These are phyloP conservation scores for Geotrypetes seraphini DNA, from an alignment of 2,797 vertebrate species.

Conservation along the genomic window DNA sequence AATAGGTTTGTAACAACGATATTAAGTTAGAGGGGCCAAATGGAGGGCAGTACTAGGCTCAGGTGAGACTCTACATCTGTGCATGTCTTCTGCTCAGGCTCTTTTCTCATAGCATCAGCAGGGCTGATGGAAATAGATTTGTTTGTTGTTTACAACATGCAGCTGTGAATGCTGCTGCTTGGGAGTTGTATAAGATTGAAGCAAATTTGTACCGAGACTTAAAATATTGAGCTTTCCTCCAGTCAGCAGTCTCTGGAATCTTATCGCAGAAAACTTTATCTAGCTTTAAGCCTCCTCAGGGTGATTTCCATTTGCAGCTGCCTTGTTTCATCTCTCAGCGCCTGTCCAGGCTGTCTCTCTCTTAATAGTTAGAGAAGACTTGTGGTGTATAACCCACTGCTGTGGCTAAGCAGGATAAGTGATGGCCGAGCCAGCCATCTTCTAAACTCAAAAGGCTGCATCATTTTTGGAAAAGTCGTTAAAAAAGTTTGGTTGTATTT, in stretches of 20 bases:
- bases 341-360: slow-evolving; percentile 27
- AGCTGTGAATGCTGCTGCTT: slow-evolving; percentile 80
- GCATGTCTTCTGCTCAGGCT: slow-evolving; percentile 62
- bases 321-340: slow-evolving; percentile 50
- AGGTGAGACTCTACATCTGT: slow-evolving; percentile 87
- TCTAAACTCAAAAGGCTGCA: not conserved
- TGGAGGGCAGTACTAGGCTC: slow-evolving; percentile 78
- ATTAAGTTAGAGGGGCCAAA: slow-evolving; percentile 72
- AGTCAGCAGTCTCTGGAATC: slow-evolving; percentile 69
- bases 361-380: slow-evolving; percentile 27
- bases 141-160: slow-evolving; percentile 82
- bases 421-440: slow-evolving; percentile 8
- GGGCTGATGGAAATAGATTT: slow-evolving; percentile 69
- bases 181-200: slow-evolving; percentile 78
- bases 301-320: slow-evolving; percentile 68
- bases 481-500: too few species aligned
- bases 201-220: slow-evolving; percentile 72
- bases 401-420: slow-evolving; percentile 11
- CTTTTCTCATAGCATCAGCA: slow-evolving; percentile 70
- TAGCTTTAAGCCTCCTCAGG: slow-evolving; percentile 64
- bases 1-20: slow-evolving; percentile 75
- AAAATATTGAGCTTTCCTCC: slow-evolving; percentile 69
- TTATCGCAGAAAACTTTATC: slow-evolving; percentile 76
- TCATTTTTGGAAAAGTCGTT: too few species aligned
- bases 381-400: not conserved